A percentile compares a stretch with the other conserved stretches of the same genome.
Conservation (phyloP, 2,113 vertebrate species). For the Corythornis vintsioides region DNA sequence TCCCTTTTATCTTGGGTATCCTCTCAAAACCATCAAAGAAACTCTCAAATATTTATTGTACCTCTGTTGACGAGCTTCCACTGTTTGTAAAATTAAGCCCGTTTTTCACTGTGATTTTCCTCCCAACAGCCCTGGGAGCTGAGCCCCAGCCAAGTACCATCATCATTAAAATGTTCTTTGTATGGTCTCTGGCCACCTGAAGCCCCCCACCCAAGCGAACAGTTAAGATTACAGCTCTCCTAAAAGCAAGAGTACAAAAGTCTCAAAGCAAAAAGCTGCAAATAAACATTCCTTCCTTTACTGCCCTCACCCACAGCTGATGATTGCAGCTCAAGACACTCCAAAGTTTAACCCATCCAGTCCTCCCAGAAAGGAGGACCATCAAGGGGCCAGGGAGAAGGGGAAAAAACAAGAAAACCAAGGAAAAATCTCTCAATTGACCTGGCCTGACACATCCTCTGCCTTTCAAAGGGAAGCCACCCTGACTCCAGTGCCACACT, state of each 20-base stretch:
- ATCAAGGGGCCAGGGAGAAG: neutral
- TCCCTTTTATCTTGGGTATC: neutral
- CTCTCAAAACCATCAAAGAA: neutral
- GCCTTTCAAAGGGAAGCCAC: neutral
- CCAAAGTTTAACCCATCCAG: slow-evolving; percentile 46
- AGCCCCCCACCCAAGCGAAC: neutral
- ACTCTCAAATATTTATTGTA: neutral
- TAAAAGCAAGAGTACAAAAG: slow-evolving; percentile 42
- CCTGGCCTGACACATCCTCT: neutral
- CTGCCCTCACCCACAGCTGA: slow-evolving; percentile 53
- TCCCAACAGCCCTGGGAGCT: neutral
- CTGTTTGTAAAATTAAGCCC: neutral
- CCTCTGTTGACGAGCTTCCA: neutral
- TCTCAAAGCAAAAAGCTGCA: slow-evolving; percentile 56
- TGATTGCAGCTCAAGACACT: slow-evolving; percentile 51
- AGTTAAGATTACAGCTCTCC: slow-evolving; percentile 41
- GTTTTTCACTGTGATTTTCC: neutral
- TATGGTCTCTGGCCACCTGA: neutral
- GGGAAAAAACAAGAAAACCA: neutral
- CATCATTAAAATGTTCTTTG: slow-evolving; percentile 39
- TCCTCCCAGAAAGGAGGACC: neutral
- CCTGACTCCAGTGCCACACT: neutral
- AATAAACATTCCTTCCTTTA: slow-evolving; percentile 66
- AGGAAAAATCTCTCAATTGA: slow-evolving; percentile 15
- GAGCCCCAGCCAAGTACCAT: neutral